Evolutionary conservation across 2,888 invertebrate species (phyloP), one percentile per base, ranked within the genome.

Genomic region (Epinotia brunnichana): DNA sequence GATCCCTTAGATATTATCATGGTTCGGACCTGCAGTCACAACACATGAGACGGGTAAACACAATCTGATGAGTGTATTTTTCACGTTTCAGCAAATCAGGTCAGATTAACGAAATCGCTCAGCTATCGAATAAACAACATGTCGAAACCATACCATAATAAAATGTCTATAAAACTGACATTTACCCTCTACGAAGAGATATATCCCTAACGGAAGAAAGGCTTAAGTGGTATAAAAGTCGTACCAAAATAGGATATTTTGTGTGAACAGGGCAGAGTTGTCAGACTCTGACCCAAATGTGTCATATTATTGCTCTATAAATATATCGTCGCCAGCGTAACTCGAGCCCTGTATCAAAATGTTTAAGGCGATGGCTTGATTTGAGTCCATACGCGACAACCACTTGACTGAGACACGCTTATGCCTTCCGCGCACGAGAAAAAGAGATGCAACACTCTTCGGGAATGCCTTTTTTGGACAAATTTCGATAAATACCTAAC

Each of bases 221-320:
- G 24, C 21, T 2, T 64, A 53, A 51, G 39, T 19, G 2, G 15
- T 9, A 35, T 3, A 11, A 39, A 53, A n/a, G 21, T 64, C 35
- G 2, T n/a, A 64, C 35, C 35, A 24, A 19, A 21, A 56, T 56
- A 54, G 39, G 41, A 41, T n/a, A 15, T 66, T 66, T 66, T 66
- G 15, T n/a, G 54, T 21, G 41, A 41, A 13, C 54, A n/a, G 10
- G 66, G 39, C 41, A 21, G 54, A 68, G 48, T 69, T 73, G 68
- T 63, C 73, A 69, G 72, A 68, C 17, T 68, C 41, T 57, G 73
- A 73, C 73, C 73, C 59, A 73, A 73, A 73, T 73, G 68, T 73
- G 63, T 73, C 73, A 73, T 69, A 73, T 68, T 73, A 73, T 73
- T 69, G 73, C 59, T 51, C 69, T 44, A 69, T 63, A 73, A 73